Base-by-base conservation (phyloP, 2,888 invertebrate species). In the Eustalomyia histrio region DNA sequence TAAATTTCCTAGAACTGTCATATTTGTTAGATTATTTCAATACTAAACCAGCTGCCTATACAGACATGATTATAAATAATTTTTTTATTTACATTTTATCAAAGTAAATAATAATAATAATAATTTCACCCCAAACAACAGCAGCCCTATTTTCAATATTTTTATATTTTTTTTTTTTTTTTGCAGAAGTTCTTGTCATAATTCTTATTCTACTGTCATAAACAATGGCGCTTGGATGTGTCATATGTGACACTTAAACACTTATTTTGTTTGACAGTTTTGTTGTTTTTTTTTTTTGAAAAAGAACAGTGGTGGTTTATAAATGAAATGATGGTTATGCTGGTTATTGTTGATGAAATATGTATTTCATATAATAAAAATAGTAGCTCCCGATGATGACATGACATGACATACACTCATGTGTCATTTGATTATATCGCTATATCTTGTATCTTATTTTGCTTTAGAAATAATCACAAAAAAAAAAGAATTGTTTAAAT, bases 161-260 rank as follows among this genome's bases (percentile, higher is more conserved):
- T n/a, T n/a, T n/a, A n/a, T n/a, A n/a, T n/a, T 29, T 29, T 6
- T 6, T 29, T 6, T 29, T 29, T 29, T 29, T 3, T 29, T 65
- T 50, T 47, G 29, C 68, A 69, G 24, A 16, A 78, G n/a, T 73
- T 55, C 16, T 52, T 57, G 16, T 63, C 47, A 35, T 33, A n/a
- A 43, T 67, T 17, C 5, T 68, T 64, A 17, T 69, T 79, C 35
- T 39, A 9, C n/a, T 64, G 58, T 68, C 75, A 43, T 10, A 61
- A 68, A 80, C 76, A 80, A 80, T 80, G 80, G 76, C 72, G 50
- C 60, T 47, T 58, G 10, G 60, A 76, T 76, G 68, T 80, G 76
- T 76, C 76, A 80, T 55, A 65, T 74, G 64, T 69, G 80, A 76
- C 69, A 76, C 53, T 58, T 76, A 58, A 53, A 53, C 64, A 71